phyloP scores from a whole-genome alignment of 2,797 vertebrate genomes.

The Aphelocoma californica region DNA sequence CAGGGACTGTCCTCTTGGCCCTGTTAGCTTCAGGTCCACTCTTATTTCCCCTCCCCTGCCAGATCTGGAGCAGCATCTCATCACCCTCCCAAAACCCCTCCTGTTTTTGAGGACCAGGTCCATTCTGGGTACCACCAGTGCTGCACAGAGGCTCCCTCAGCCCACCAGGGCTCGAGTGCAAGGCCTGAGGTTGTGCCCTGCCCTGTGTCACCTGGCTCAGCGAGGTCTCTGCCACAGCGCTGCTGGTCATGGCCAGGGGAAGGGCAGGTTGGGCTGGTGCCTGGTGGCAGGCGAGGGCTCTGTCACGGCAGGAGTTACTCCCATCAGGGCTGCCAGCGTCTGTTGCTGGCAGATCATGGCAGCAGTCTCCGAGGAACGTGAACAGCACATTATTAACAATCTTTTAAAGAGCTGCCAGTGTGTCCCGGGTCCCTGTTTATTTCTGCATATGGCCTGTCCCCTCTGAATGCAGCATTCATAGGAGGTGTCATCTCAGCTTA shows the following conservation, averaged over 20 bases:
- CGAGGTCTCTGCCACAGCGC: accelerated
- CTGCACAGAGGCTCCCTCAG: neutral
- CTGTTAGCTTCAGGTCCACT: neutral
- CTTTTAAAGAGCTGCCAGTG: conserved; percentile 49
- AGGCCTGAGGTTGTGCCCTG: neutral
- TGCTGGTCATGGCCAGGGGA: neutral
- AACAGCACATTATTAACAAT: conserved; percentile 39
- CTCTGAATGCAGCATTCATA: neutral
- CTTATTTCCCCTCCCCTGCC: neutral
- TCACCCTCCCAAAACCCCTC: neutral
- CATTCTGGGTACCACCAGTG: neutral
- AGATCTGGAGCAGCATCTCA: neutral
- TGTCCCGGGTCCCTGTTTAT: neutral
- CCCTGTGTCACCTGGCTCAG: neutral
- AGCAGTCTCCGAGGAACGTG: conserved; percentile 1
- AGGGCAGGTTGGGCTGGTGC: neutral
- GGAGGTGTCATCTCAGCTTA: neutral
- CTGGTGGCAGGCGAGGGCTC: neutral
- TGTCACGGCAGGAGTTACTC: neutral
- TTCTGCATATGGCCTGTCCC: neutral
- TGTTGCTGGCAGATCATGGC: conserved; percentile 24
- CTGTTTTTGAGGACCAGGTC: neutral
- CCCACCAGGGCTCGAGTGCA: neutral
- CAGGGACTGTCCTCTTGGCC: neutral
- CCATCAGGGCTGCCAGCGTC: neutral